Conservation (phyloP, 1,140 invertebrate genomes). For the Cherax quadricarinatus region DNA sequence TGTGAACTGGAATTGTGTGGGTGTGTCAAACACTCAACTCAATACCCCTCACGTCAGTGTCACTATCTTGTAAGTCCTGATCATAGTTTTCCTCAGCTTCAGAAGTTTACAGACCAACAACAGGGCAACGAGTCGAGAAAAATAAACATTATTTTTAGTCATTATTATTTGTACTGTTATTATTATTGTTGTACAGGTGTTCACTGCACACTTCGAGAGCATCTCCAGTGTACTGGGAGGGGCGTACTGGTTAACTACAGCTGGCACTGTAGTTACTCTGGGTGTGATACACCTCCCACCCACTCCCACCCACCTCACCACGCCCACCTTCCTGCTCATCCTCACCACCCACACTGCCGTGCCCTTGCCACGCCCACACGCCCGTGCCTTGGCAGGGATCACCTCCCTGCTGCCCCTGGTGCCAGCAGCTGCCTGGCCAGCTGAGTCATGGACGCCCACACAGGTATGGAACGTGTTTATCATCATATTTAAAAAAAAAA, state of each 20-base stretch:
- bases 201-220: slow-evolving; percentile 19
- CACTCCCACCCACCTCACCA: slow-evolving; percentile 35
- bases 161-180: neutral
- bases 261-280: slow-evolving; percentile 13
- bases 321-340: slow-evolving; percentile 50
- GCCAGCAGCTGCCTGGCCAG: neutral
- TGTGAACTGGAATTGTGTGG: no score
- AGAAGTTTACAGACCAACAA: no score
- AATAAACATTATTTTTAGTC: no score
- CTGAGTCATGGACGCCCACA: neutral
- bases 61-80: no score
- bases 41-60: no score
- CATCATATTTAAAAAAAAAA: no score
- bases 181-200: neutral
- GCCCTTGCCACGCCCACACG: slow-evolving; percentile 37
- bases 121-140: no score
- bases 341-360: slow-evolving; percentile 41
- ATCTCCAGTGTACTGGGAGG: slow-evolving; percentile 20
- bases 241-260: slow-evolving; percentile 18
- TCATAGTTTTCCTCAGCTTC: no score
- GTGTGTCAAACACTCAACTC: no score
- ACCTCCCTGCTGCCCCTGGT: slow-evolving; percentile 15
- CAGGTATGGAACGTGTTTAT: slow-evolving; percentile 22
- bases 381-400: slow-evolving; percentile 14
- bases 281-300: neutral